phyloP scores from a whole-genome alignment of 2,797 vertebrate genomes.

The Micromesistius poutassou region DNA sequence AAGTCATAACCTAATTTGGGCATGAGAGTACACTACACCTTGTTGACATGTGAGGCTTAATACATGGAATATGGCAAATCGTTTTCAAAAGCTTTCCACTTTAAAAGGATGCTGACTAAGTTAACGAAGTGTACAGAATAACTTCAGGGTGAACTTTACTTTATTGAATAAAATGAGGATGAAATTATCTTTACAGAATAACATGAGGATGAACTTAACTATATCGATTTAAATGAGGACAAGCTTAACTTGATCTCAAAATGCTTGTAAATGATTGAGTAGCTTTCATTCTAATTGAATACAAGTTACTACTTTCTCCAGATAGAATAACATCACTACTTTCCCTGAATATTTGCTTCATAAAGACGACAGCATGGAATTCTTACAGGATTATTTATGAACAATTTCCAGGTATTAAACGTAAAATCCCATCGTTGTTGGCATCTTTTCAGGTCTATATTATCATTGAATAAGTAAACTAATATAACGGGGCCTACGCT shows the following conservation, averaged over 20 bases:
- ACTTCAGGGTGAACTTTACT: neutral
- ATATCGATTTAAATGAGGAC: too few relatives aligned
- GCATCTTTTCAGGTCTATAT: neutral
- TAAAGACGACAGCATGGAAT: neutral
- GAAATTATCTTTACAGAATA: neutral
- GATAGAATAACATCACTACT: neutral
- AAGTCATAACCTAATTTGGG: slow-evolving; percentile 53
- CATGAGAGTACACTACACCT: neutral
- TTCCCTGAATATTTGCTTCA: neutral
- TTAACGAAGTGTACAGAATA: neutral
- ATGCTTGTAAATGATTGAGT: neutral
- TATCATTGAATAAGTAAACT: neutral
- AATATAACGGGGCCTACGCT: neutral
- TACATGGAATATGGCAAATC: too few relatives aligned
- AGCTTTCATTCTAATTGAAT: neutral
- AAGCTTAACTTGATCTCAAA: too few relatives aligned
- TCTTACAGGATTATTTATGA: neutral
- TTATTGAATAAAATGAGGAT: neutral
- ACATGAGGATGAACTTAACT: neutral
- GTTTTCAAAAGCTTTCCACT: neutral
- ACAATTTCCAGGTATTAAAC: neutral
- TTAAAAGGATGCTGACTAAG: neutral
- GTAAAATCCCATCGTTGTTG: neutral
- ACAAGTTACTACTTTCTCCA: neutral
- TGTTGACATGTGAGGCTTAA: neutral